phyloP scores from a whole-genome alignment of 1,140 invertebrate genomes.

The Aricia agestis region DNA sequence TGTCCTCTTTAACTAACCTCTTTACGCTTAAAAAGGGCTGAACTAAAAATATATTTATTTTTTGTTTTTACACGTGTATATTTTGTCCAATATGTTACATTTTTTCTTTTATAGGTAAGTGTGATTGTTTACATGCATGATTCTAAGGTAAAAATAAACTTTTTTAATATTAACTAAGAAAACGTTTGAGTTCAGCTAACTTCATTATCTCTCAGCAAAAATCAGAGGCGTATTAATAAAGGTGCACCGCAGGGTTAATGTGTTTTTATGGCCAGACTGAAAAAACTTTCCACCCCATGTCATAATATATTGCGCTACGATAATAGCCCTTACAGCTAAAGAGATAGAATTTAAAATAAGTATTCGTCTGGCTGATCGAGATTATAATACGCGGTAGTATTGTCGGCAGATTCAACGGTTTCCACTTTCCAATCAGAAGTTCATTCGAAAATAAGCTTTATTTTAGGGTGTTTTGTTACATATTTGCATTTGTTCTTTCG shows the following conservation, averaged over 20 bases:
- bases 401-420: constrained; percentile 4
- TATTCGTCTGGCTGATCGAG: too few species aligned
- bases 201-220: background rate
- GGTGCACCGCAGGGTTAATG: constrained; percentile 17
- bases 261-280: constrained; percentile 16
- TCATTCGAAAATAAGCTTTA: background rate
- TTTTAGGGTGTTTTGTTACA: background rate
- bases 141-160: too few species aligned
- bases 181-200: too few species aligned
- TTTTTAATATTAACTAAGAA: too few species aligned
- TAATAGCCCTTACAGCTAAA: background rate
- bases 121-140: too few species aligned
- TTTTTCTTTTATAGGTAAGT: too few species aligned
- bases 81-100: too few species aligned
- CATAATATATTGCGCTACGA: background rate
- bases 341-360: background rate
- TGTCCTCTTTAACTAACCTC: too few species aligned
- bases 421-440: background rate
- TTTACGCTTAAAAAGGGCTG: too few species aligned
- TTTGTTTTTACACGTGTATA: too few species aligned
- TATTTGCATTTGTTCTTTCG: background rate
- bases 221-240: constrained; percentile 16
- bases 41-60: too few species aligned
- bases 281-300: constrained; percentile 17
- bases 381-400: too few species aligned